Base-by-base conservation (phyloP, 2,113 vertebrate species). In the Sigmodon hispidus region DNA sequence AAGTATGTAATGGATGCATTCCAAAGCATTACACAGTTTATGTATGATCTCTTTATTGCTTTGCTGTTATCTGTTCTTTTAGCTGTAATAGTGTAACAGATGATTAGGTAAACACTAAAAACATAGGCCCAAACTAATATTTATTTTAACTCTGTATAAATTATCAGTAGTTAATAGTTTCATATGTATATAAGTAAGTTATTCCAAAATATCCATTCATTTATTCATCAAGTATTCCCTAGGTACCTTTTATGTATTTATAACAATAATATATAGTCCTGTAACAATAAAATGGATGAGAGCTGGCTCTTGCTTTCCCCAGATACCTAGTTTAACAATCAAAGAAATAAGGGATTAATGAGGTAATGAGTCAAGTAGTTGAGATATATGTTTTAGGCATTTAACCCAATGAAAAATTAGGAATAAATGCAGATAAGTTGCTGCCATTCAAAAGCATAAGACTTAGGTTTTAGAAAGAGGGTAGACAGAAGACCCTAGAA, bases 241-340 rank as follows among this genome's bases (percentile, higher is more conserved):
- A 57, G 16, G 4, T 26, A 76, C 21, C 17, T 80, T 55, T 16
- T 75, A 3, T 40, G 26, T 72, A 57, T 75, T 90, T 87, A 79
- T 24, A 81, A 22, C 34, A 24, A 69, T 87, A 73, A n/a, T 87
- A 34, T 3, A 81, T 89, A 55, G 59, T 48, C 57, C n/a, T 92
- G 45, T 50, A 87, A 88, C 83, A 92, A 88, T 48, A 85, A 24
- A 85, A 59, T 81, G 13, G 73, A 6, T 63, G 13, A 84, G 48
- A 69, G 29, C 43, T n/a, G 80, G 29, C 43, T 11, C 34, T 87
- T 84, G 34, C 5, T 93, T 31, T 94, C 24, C 24, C 57, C 1
- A 90, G 34, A 59, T 93, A 59, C 76, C 89, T 17, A 90, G 9
- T 34, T 84, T 89, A 92, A 61, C 85, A 63, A 89, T 89, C 95